Conservation (phyloP, 2,797 vertebrate genomes). For the Cossypha polioptera region DNA sequence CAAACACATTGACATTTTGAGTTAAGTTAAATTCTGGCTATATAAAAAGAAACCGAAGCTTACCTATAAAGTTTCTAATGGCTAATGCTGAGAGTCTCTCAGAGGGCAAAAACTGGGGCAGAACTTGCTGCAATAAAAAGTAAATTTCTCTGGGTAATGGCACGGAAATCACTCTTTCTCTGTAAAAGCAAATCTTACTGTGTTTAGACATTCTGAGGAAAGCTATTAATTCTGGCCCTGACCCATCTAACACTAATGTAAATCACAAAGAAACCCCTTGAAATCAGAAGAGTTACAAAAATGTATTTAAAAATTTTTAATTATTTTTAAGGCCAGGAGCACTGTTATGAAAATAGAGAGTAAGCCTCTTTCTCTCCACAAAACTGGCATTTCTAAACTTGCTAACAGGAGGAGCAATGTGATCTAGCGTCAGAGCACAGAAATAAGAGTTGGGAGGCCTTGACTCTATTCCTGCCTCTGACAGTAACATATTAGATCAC, state of each 20-base stretch:
- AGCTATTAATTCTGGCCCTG: not conserved
- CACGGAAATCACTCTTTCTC: not conserved
- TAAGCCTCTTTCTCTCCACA: not conserved
- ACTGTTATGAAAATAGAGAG: not conserved
- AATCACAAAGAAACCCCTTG: not conserved
- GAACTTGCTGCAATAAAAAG: not conserved
- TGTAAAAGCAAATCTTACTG: not conserved
- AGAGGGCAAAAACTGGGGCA: slow-evolving; percentile 26
- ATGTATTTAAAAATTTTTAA: not conserved
- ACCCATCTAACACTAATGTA: not conserved
- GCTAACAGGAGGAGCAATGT: not conserved
- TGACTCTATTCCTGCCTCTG: not conserved
- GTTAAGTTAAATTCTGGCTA: slow-evolving; percentile 25
- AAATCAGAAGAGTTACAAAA: not conserved
- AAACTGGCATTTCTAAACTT: not conserved
- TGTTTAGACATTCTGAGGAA: not conserved
- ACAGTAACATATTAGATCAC: slow-evolving; percentile 12
- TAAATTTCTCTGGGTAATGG: not conserved
- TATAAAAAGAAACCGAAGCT: slow-evolving; percentile 19
- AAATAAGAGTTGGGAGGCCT: not conserved
- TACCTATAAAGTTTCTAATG: slow-evolving; percentile 16
- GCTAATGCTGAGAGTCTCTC: not conserved
- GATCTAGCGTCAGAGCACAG: not conserved
- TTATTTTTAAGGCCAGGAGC: not conserved
- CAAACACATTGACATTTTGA: slow-evolving; percentile 40